These are phyloP conservation scores for Trichonephila clavipes DNA, from an alignment of 1,140 invertebrate genomes.

Conservation along the genomic window DNA sequence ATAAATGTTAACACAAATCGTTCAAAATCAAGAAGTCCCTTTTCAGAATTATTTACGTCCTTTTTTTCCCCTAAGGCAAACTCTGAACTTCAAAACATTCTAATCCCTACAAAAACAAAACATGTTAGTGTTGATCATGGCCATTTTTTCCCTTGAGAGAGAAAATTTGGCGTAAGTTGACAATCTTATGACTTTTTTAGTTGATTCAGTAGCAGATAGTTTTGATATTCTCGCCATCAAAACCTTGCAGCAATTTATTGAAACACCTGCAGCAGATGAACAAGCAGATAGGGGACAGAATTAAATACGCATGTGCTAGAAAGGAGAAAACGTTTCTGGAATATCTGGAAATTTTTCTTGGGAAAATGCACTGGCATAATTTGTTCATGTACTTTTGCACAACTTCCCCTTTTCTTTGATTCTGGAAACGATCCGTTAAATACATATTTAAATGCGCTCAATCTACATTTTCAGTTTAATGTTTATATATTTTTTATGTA, in stretches of 20 bases:
- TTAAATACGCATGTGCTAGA: background rate
- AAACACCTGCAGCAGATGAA: background rate
- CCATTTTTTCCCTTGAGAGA: background rate
- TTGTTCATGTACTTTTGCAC: background rate
- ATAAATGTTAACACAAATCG: too few relatives aligned
- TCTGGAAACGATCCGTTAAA: background rate
- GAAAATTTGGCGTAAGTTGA: background rate
- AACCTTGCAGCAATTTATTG: background rate
- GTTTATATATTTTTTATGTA: too few relatives aligned
- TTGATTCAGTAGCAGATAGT: conserved; percentile 1
- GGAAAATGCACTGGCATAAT: background rate
- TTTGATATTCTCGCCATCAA: conserved; percentile 13
- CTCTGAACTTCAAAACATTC: too few relatives aligned
- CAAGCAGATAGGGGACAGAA: background rate
- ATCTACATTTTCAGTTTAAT: background rate
- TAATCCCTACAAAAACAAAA: background rate
- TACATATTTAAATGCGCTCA: background rate
- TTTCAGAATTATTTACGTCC: background rate
- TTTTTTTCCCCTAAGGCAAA: too few relatives aligned
- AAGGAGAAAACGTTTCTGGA: background rate
- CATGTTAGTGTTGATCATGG: background rate
- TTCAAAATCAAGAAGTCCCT: too few relatives aligned
- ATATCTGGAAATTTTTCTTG: background rate
- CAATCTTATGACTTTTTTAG: background rate
- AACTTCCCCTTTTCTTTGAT: background rate